A percentile compares a stretch with the other conserved stretches of the same genome.
Evolutionary conservation across 2,888 invertebrate genomes (phyloP).

Genomic region (Thereva unica): DNA sequence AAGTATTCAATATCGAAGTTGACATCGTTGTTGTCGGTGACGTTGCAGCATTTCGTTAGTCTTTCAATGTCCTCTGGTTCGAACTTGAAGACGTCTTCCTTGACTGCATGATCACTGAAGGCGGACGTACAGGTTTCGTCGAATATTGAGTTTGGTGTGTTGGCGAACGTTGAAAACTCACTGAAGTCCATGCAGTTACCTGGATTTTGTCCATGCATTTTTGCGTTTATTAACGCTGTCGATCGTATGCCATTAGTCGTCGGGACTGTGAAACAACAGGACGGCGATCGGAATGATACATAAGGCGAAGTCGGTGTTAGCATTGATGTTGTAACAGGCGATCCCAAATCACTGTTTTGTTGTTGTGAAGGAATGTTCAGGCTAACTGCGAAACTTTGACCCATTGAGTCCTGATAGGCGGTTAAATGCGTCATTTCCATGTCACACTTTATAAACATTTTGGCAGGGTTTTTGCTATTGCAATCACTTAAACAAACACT

Average conservation of each 20-base stretch:
- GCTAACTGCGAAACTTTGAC: slow-evolving; percentile 21
- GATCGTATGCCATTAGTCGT: slow-evolving; percentile 2
- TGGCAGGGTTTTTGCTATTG: slow-evolving; percentile 7
- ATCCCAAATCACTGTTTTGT: slow-evolving; percentile 31
- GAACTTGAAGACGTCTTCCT: slow-evolving; percentile 56
- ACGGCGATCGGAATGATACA: slow-evolving; percentile 13
- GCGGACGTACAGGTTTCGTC: slow-evolving; percentile 45
- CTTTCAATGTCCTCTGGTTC: slow-evolving; percentile 58
- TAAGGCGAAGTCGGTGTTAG: slow-evolving; percentile 44
- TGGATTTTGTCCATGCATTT: slow-evolving; percentile 5
- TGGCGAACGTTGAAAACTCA: slow-evolving; percentile 48
- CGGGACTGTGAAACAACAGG: slow-evolving; percentile 29
- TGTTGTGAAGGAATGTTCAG: slow-evolving; percentile 41
- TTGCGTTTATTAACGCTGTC: slow-evolving; percentile 24
- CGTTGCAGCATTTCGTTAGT: slow-evolving; percentile 47
- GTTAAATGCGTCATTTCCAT: slow-evolving; percentile 30
- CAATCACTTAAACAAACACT: neutral
- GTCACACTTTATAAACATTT: slow-evolving; percentile 41
- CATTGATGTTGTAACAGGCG: slow-evolving; percentile 31
- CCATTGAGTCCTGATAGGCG: slow-evolving; percentile 27
- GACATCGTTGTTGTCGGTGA: slow-evolving; percentile 35
- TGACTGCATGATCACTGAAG: slow-evolving; percentile 35
- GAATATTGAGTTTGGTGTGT: slow-evolving; percentile 57
- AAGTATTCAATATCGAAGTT: slow-evolving; percentile 56
- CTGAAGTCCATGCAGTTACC: slow-evolving; percentile 46